Evolutionary conservation across 2,888 invertebrate genomes (phyloP).

Genomic region (Callyntrura sp.): DNA sequence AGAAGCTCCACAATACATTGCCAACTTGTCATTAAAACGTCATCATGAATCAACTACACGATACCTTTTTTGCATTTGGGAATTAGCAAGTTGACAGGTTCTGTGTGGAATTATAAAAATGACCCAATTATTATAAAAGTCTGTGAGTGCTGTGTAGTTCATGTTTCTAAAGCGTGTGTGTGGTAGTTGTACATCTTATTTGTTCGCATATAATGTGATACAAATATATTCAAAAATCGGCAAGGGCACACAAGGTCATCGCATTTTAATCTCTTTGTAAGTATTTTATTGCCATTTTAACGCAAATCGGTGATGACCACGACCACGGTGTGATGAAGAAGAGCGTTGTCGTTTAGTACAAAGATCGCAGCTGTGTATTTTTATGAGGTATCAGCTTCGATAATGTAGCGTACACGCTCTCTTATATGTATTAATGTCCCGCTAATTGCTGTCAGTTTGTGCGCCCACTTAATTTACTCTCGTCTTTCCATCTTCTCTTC

Average conservation of each 20-base stretch:
- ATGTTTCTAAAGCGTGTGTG: background rate
- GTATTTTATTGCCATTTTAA: background rate
- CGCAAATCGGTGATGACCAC: background rate
- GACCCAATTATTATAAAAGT: slow-evolving; percentile 40
- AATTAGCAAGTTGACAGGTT: background rate
- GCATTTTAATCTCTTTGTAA: background rate
- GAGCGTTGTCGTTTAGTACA: background rate
- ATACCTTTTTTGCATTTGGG: slow-evolving; percentile 38
- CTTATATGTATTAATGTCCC: background rate
- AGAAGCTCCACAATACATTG: slow-evolving; percentile 23
- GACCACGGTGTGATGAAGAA: too few relatives aligned
- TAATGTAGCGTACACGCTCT: background rate
- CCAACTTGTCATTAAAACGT: slow-evolving; percentile 46
- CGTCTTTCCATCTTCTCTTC: slow-evolving; percentile 10
- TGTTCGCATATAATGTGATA: background rate
- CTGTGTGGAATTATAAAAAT: slow-evolving; percentile 32
- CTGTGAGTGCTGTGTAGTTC: background rate
- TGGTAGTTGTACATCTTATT: background rate
- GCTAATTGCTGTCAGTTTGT: slow-evolving; percentile 14
- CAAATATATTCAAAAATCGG: background rate
- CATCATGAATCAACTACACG: slow-evolving; percentile 28
- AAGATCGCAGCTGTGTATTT: background rate
- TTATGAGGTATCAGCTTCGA: background rate
- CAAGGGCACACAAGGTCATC: slow-evolving; percentile 19
- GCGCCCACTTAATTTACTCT: slow-evolving; percentile 17